Percentiles rank a stretch among this genome's conserved stretches.
Evolutionary conservation across 2,797 vertebrate genomes (phyloP).

Genomic region (Peromyscus nudipes): DNA sequence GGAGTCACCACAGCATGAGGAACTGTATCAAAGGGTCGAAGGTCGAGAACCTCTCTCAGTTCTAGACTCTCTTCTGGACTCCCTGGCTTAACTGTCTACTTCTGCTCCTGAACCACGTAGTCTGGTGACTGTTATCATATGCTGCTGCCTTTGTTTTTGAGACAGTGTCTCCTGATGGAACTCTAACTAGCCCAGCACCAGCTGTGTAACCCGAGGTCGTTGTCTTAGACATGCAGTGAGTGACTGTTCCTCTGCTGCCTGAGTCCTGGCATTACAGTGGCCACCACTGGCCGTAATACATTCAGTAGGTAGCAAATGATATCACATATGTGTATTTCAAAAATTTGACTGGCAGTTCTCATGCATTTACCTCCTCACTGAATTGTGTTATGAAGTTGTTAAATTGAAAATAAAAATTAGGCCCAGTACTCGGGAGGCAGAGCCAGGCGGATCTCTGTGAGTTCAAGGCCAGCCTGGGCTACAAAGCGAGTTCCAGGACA

Average conservation of each 20-base stretch:
- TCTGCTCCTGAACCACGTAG: neutral
- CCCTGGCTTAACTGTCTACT: neutral
- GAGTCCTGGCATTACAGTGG: neutral
- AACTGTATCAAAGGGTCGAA: neutral
- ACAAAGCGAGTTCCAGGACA: no score
- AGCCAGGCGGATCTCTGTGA: no score
- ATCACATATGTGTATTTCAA: neutral
- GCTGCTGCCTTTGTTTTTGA: neutral
- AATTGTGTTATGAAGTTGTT: neutral
- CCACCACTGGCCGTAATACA: neutral
- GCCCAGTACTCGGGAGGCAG: no score
- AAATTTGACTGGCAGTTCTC: neutral
- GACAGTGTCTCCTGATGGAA: neutral
- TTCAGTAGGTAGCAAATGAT: neutral
- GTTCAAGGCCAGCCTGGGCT: no score
- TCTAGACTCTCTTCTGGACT: neutral
- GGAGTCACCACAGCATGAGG: neutral
- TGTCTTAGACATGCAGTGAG: neutral
- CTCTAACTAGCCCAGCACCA: neutral
- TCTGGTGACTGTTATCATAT: neutral
- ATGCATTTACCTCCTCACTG: neutral
- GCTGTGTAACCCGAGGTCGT: neutral
- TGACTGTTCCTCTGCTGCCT: neutral
- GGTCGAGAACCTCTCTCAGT: neutral
- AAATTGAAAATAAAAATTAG: neutral